Conservation (phyloP, 2,888 invertebrate species). For the Dione juno region DNA sequence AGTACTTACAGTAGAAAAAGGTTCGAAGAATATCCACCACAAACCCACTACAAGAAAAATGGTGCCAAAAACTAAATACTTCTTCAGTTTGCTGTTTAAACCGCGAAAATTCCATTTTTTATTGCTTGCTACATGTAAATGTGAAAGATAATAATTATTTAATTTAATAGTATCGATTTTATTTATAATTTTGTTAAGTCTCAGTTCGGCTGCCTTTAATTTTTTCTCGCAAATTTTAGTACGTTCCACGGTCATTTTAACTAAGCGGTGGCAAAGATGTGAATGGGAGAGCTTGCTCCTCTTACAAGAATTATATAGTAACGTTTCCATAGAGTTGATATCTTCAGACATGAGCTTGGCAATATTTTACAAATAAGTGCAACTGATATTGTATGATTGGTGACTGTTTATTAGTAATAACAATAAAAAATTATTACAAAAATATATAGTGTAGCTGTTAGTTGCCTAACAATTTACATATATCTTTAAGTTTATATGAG, state of each 20-base stretch:
- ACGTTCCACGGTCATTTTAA: conserved; percentile 58
- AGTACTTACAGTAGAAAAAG: conserved; percentile 34
- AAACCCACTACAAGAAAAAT: conserved; percentile 26
- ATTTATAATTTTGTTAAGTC: conserved; percentile 65
- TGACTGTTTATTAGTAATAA: too few relatives aligned
- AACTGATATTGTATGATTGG: too few relatives aligned
- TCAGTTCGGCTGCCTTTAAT: conserved; percentile 66
- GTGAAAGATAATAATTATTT: conserved; percentile 56
- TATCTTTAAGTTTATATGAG: too few relatives aligned
- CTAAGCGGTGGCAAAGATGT: not conserved
- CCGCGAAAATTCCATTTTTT: conserved; percentile 2
- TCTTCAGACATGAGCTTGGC: conserved; percentile 25
- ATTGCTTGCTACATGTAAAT: conserved; percentile 51
- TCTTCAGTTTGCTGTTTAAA: conserved; percentile 21
- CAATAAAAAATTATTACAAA: too few relatives aligned
- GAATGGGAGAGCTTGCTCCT: conserved; percentile 44
- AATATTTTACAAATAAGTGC: too few relatives aligned
- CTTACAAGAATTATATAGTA: conserved; percentile 56
- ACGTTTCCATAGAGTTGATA: conserved; percentile 48
- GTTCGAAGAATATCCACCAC: conserved; percentile 40
- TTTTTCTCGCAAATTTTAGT: conserved; percentile 66
- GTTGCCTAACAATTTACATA: too few relatives aligned
- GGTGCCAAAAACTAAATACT: conserved; percentile 21
- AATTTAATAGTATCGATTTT: conserved; percentile 68
- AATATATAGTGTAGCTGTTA: too few relatives aligned